Percentiles rank a stretch among this genome's conserved stretches.
Evolutionary conservation across 2,888 invertebrate species (phyloP).

Genomic region (Agriotes lineatus): DNA sequence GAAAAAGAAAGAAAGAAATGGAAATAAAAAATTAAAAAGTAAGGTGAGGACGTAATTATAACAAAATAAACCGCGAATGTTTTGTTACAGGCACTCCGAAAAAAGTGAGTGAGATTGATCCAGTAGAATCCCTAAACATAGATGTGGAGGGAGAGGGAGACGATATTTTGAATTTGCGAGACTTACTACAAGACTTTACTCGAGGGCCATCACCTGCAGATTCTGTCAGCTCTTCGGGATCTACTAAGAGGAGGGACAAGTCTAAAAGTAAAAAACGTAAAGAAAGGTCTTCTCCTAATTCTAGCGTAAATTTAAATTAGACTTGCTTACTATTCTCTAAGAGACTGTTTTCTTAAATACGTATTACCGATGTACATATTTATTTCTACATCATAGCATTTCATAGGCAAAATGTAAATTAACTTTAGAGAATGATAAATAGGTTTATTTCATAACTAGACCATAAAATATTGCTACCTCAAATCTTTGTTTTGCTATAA

Average conservation of each 20-base stretch:
- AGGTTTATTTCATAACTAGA: no score
- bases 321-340: no score
- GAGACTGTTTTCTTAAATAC: no score
- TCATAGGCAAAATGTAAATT: no score
- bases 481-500: no score
- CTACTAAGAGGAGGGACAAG: slow-evolving; percentile 56
- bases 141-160: slow-evolving; percentile 63
- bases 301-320: slow-evolving; percentile 46
- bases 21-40: slow-evolving; percentile 63
- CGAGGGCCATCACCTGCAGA: slow-evolving; percentile 62
- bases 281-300: slow-evolving; percentile 59
- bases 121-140: slow-evolving; percentile 56
- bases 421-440: no score
- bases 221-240: slow-evolving; percentile 56
- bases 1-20: slow-evolving; percentile 67
- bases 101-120: slow-evolving; percentile 55
- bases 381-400: no score
- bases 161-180: slow-evolving; percentile 59
- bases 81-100: slow-evolving; percentile 58
- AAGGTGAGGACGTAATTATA: neutral
- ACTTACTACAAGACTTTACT: slow-evolving; percentile 61
- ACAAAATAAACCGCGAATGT: neutral
- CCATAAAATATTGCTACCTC: no score
- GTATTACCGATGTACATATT: no score
- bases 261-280: slow-evolving; percentile 59